Base-by-base conservation (phyloP, 1,140 invertebrate species). In the Drosophila kikkawai region DNA sequence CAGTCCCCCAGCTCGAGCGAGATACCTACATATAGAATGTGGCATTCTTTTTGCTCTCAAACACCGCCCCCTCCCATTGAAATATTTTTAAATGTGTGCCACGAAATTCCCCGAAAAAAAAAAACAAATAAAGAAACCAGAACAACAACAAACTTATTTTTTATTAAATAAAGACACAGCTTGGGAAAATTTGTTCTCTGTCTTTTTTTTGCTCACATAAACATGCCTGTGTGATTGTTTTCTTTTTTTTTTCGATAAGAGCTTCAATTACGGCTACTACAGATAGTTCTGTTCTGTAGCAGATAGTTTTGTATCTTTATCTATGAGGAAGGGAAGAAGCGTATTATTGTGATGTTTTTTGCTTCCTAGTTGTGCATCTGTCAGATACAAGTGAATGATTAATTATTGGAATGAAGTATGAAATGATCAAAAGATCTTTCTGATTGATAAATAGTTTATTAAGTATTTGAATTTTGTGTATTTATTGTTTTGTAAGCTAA, bases 61-160 rank as follows among this genome's bases (percentile, higher is more conserved):
- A 59, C 59, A 53, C 76, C 67, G 59, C 60, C 75, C 67, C 56
- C 26, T 5, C 61, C 60, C 67, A 55, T 60, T 36, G 36, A 73
- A 65, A 58, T 78, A 71, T 66, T 79, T 73, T 66, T 37, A 79
- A 79, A 79, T 79, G 42, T 79, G 68, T 79, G 76, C 76, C 77
- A 79, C 66, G 44, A 73, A 70, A 73, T 73, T 48, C 67, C 11
- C 26, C 22, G 12, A 50, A 70, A 73, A 11, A 32, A 19, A 29
- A 32, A 39, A 34, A 7, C 7, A 48, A 50, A 50, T n/a, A 36
- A 22, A 15, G n/a, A 7, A 22, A 36, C 1, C 36, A 68, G 13
- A 50, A 9, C 13, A 42, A 41, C 17, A 71, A 70, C 12, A 32
- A 75, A 26, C 37, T 42, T 22, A 75, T 48, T 56, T 48, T 37